These are phyloP conservation scores for Artibeus jamaicensis DNA, from an alignment of 2,797 vertebrate species.

Conservation along the genomic window DNA sequence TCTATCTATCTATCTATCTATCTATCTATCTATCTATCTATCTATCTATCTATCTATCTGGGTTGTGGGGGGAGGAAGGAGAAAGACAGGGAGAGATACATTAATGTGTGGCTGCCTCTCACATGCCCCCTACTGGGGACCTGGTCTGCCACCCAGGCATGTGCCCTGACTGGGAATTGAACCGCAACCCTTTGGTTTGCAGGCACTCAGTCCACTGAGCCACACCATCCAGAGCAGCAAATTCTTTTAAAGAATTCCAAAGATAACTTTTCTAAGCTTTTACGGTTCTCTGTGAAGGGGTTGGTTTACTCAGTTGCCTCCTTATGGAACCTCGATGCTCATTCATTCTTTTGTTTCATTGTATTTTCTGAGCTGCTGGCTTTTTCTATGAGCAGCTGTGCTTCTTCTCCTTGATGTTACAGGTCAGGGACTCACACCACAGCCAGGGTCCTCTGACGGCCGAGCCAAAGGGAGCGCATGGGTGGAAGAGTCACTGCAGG, in stretches of 20 bases:
- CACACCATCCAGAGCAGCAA: too few relatives aligned
- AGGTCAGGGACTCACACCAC: slow-evolving; percentile 82
- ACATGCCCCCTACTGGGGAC: too few relatives aligned
- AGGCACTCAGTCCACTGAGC: too few relatives aligned
- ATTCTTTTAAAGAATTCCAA: not conserved
- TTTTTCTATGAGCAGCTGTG: not conserved
- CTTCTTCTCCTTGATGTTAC: slow-evolving; percentile 4
- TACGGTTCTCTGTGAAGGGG: not conserved
- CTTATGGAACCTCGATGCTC: not conserved
- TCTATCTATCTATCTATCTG: too few relatives aligned
- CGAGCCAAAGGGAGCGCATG: slow-evolving; percentile 65
- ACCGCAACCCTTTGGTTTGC: too few relatives aligned
- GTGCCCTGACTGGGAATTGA: too few relatives aligned
- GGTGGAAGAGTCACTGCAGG: slow-evolving; percentile 71
- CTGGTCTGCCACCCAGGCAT: too few relatives aligned
- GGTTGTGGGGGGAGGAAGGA: too few relatives aligned
- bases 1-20: too few relatives aligned
- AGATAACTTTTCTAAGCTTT: not conserved
- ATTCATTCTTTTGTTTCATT: not conserved
- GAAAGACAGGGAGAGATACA: too few relatives aligned
- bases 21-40: too few relatives aligned
- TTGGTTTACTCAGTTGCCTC: not conserved
- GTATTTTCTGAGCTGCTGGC: not conserved
- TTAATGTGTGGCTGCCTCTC: too few relatives aligned
- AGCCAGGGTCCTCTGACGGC: slow-evolving; percentile 70